Conservation (phyloP, 2,888 invertebrate species). For the Anthrax anthrax region DNA sequence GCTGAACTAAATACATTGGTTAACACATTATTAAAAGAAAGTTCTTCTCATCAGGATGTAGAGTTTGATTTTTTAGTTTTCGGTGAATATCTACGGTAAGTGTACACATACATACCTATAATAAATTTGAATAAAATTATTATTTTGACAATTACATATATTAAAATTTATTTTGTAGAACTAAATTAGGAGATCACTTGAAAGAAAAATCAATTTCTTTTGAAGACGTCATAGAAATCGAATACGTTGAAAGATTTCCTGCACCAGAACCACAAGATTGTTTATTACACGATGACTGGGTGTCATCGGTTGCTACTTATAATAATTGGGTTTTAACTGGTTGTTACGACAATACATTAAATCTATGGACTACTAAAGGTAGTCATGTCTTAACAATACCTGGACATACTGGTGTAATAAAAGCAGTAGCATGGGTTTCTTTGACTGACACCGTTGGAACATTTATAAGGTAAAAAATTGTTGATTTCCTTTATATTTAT, state of each 20-base stretch:
- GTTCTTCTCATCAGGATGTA: constrained; percentile 28
- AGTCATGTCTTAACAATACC: constrained; percentile 70
- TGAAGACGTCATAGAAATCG: constrained; percentile 76
- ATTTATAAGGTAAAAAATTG: constrained; percentile 46
- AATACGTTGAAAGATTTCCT: constrained; percentile 81
- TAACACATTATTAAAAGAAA: constrained; percentile 60
- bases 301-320: constrained; percentile 65
- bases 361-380: constrained; percentile 79
- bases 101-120: too few relatives aligned
- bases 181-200: constrained; percentile 53
- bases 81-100: constrained; percentile 62
- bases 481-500: constrained; percentile 1
- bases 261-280: constrained; percentile 88
- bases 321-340: constrained; percentile 76
- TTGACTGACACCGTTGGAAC: constrained; percentile 46
- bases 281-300: constrained; percentile 94
- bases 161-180: constrained; percentile 9
- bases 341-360: constrained; percentile 84
- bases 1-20: constrained; percentile 62
- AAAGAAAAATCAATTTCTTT: constrained; percentile 59
- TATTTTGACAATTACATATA: not conserved
- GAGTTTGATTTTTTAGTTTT: constrained; percentile 81
- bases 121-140: not conserved
- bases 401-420: constrained; percentile 76
- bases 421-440: constrained; percentile 77